Conservation (phyloP, 2,888 invertebrate genomes). For the Psylliodes chrysocephalus region DNA sequence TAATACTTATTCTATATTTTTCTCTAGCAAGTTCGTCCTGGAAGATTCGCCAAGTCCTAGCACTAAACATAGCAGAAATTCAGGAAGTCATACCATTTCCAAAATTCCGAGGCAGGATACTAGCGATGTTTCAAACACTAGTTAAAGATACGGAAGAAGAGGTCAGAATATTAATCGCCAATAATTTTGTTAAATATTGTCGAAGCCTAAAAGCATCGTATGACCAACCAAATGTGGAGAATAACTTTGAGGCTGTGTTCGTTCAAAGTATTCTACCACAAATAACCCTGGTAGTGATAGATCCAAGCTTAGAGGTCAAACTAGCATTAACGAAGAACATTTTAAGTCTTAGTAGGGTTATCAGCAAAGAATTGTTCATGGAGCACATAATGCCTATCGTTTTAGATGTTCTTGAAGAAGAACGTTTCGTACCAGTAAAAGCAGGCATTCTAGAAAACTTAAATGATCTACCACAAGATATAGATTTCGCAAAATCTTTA, state of each 20-base stretch:
- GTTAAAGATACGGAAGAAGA: conserved; percentile 53
- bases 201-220: conserved; percentile 51
- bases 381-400: conserved; percentile 56
- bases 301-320: conserved; percentile 53
- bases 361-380: conserved; percentile 54
- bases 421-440: conserved; percentile 53
- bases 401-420: conserved; percentile 54
- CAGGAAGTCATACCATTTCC: conserved; percentile 49
- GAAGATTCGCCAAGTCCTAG: conserved; percentile 55
- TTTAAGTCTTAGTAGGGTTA: conserved; percentile 50
- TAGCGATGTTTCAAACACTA: conserved; percentile 54
- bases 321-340: conserved; percentile 55
- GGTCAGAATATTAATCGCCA: conserved; percentile 54
- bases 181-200: conserved; percentile 53
- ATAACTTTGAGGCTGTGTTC: conserved; percentile 55
- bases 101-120: conserved; percentile 50
- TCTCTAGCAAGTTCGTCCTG: conserved; percentile 56
- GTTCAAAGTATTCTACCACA: conserved; percentile 53
- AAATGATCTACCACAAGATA: conserved; percentile 54
- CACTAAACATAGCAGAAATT: conserved; percentile 51
- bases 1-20: neutral
- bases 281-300: conserved; percentile 51
- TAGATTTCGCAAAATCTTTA: conserved; percentile 52
- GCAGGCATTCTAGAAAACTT: conserved; percentile 58
- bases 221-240: conserved; percentile 38